Evolutionary conservation across 2,888 invertebrate genomes (phyloP), one percentile per base, ranked within the genome.

Genomic region (Chydorus sphaericus): DNA sequence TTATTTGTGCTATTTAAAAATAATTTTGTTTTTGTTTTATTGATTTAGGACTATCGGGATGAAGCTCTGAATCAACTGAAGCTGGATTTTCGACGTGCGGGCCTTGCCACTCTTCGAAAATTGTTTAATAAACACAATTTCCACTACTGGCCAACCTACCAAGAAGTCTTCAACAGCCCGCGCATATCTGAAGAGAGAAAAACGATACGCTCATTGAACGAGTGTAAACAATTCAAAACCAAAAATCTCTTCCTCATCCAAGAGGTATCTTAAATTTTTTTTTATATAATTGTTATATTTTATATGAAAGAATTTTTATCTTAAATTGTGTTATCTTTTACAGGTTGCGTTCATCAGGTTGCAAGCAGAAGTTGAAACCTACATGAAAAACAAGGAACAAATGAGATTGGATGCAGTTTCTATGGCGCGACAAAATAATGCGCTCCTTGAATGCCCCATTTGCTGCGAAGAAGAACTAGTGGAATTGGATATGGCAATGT

Each of bases 401-500:
- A 37, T 37, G 37, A 5, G 52, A 44, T 14, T 16, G 44, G 44
- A 44, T 16, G 53, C 53, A 16, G 8, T 53, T 26, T 6, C 6
- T 30, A 2, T 28, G 10, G 71, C 74, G 1, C 70, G 67, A 62
- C 59, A 61, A 54, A 63, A 63, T 18, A 69, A 69, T 16, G 62
- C 71, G 29, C 65, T 77, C 59, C 61, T 69, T 30, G 71, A 71
- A 16, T 80, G 80, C 64, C 66, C 67, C 28, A 76, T 76, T 62
- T 80, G 80, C 61, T 78, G 60, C 59, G 75, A 75, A 49, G 73
- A 74, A 49, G 76, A 78, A 61, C 67, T 74, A 16, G 65, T 77
- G 60, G 67, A 64, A 0, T 66, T 67, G 10, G 72, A 74, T 58
- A 65, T 67, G 54, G 64, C 67, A 4, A 59, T 61, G 3, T 76